Evolutionary conservation across 1,140 invertebrate genomes (phyloP), one percentile per base, ranked within the genome.

Genomic region (Aphidius gifuensis): DNA sequence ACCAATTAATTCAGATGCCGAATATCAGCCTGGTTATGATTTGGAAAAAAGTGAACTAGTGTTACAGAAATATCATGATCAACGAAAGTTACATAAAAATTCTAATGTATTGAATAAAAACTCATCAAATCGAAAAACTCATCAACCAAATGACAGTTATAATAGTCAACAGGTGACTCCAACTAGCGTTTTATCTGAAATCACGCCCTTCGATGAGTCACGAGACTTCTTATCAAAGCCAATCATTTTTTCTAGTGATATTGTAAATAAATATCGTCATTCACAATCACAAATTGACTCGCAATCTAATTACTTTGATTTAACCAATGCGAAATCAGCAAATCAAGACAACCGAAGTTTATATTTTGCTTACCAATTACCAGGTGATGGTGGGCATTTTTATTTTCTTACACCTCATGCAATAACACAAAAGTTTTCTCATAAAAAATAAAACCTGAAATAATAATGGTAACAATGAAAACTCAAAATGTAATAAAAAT

Each of bases 351-450:
- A 80, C 51, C 66, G 82, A 4, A 81, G 82, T 21, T 85, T 86
- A 9, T 85, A 85, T 64, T 86, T 89, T 61, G 86, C 87, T 0
- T 90, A 90, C 71, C 77, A 85, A 63, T 73, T 91, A 39, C 89
- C 89, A 0, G 88, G 88, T 1, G 81, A 85, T 51, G 83, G 86
- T 2, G 88, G 88, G 0, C 88, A 90, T 76, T 88, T 91, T 70
- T 91, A 91, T 72, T 90, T 90, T 80, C 74, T 91, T 45, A 89
- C 89, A 46, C 89, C 89, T 3, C 88, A 89, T 5, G 53, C 53
- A 16, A 55, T 55, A 7, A 16, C 53, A 43, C 53, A 21, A 39
- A n/a, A 40, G 1, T 32, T 32, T 32, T 32, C 23, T 32, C 23
- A 32, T 3, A 1, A 32, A 32, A 32, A 32, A 4, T 32, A 32